Evolutionary conservation across 2,888 invertebrate genomes (phyloP), one percentile per base, ranked within the genome.

Genomic region (Linnaemya vulpina): DNA sequence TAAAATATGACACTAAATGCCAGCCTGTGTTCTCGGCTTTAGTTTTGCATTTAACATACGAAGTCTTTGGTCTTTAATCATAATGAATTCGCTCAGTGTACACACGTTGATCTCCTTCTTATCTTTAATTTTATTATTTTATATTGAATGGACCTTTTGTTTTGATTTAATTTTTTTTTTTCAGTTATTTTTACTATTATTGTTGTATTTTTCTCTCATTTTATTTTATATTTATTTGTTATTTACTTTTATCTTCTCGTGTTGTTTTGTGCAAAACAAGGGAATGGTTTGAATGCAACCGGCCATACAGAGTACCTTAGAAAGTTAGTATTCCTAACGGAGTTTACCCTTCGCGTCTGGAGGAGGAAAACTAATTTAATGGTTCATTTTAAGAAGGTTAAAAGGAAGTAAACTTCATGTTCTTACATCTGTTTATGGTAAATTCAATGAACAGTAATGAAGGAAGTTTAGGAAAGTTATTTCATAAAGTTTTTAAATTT

Each of bases 81-180:
- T 3, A 30, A 30, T 4, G 25, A 13, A 53, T 38, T 53, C 20
- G 67, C 20, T 58, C 20, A 43, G 77, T 68, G 67, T 83, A n/a
- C 13, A n/a, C 13, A 22, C 17, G 58, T 46, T 73, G 20, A 67
- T 74, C 17, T 40, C 20, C 11, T 70, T 20, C 15, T 75, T 71
- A 55, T 74, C 49, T 70, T 67, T 77, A 25, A 68, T 49, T 75
- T 65, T 75, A 71, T 84, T 84, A 60, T 76, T 13, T 11, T 40
- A 76, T 84, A 80, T 84, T 71, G 71, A 73, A 71, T 71, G 80
- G 60, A 75, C 63, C 20, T 75, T n/a, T 84, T 84, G 71, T 80
- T 73, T 80, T 71, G 65, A 80, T 84, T 76, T 76, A 76, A 75
- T 71, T 63, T 65, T 62, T 63, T 65, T 62, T 79, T 62, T 79